Evolutionary conservation across 2,113 vertebrate genomes (phyloP).

Genomic region (Petroica traversi): DNA sequence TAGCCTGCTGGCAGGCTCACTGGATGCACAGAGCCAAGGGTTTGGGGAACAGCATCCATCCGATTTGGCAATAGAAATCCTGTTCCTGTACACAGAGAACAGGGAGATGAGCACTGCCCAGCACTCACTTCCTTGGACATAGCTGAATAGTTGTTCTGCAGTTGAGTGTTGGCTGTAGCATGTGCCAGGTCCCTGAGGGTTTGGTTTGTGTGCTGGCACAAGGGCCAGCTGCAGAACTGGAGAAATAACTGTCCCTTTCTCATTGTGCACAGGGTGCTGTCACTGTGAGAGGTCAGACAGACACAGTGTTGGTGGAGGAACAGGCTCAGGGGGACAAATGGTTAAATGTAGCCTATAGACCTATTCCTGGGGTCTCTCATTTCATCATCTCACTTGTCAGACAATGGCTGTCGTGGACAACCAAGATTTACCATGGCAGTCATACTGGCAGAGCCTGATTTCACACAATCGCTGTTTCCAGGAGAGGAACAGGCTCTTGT

Average conservation of each 20-base stretch:
- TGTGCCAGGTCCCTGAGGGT: neutral
- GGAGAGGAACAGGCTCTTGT: neutral
- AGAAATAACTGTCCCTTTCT: neutral
- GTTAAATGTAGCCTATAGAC: neutral
- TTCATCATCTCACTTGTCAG: neutral
- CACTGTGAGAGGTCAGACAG: neutral
- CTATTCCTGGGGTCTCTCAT: neutral
- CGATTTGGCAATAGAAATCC: neutral
- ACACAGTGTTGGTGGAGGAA: neutral
- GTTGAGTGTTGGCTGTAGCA: rapidly evolving
- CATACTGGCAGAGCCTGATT: neutral
- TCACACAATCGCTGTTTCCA: neutral
- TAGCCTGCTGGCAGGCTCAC: neutral
- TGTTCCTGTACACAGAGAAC: neutral
- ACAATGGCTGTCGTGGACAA: neutral
- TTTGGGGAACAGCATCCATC: neutral
- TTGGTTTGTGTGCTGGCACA: neutral
- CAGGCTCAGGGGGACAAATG: neutral
- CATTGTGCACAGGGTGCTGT: neutral
- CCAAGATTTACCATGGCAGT: neutral
- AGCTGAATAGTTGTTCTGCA: neutral
- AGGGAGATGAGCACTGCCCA: neutral
- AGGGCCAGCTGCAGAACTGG: neutral
- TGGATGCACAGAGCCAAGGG: neutral
- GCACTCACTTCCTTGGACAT: neutral